These are phyloP conservation scores for Chrysolina oricalcia DNA, from an alignment of 2,888 invertebrate species.

Conservation along the genomic window DNA sequence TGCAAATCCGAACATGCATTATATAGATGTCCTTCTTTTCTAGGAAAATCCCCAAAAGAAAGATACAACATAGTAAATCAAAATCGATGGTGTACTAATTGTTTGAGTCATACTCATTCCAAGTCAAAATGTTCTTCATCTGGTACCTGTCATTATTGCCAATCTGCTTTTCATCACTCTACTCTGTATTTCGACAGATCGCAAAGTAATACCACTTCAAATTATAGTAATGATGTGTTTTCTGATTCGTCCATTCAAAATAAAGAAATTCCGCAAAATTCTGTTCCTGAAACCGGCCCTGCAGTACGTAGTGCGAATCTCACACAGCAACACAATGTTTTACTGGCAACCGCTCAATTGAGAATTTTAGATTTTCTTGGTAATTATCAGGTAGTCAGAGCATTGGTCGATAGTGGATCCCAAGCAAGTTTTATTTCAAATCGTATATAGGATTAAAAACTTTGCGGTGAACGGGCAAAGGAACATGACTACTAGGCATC, in stretches of 20 bases:
- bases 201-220: neutral
- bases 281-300: conserved; percentile 16
- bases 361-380: conserved; percentile 21
- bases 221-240: neutral
- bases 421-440: conserved; percentile 27
- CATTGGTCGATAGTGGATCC: conserved; percentile 13
- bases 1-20: neutral
- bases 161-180: conserved; percentile 21
- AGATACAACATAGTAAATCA: neutral
- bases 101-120: conserved; percentile 7
- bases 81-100: too few species aligned
- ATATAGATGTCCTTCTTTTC: neutral
- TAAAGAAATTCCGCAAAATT: conserved; percentile 7
- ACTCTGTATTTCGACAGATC: conserved; percentile 25
- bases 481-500: conserved; percentile 24
- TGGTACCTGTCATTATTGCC: conserved; percentile 16
- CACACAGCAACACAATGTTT: conserved; percentile 6
- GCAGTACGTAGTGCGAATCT: conserved; percentile 9
- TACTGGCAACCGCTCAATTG: conserved; percentile 16
- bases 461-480: conserved; percentile 1
- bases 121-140: conserved; percentile 22
- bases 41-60: neutral
- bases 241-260: neutral
- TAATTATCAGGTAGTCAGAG: conserved; percentile 18
- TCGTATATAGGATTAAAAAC: neutral